Conservation (phyloP, 2,797 vertebrate genomes). For the Argyrosomus regius region DNA sequence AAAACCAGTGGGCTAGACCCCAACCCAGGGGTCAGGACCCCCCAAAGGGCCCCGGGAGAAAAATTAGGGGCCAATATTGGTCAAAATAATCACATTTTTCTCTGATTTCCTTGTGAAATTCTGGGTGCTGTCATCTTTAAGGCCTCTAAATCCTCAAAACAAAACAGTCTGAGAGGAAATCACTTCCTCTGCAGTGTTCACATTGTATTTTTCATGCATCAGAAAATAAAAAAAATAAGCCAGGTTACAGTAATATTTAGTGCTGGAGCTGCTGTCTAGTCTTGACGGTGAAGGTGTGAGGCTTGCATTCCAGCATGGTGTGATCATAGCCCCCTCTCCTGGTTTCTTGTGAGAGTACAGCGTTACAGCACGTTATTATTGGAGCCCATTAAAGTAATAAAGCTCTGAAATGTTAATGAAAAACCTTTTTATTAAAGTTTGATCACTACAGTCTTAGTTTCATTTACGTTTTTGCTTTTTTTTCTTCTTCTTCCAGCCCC, state of each 20-base stretch:
- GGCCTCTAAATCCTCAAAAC: background rate
- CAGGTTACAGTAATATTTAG: background rate
- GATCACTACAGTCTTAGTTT: background rate
- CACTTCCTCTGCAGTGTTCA: background rate
- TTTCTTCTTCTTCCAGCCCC: constrained; percentile 70
- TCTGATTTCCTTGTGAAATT: background rate
- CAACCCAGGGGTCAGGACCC: background rate
- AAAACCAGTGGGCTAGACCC: background rate
- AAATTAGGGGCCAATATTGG: background rate
- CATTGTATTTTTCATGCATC: background rate
- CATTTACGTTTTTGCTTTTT: background rate
- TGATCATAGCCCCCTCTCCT: constrained; percentile 81
- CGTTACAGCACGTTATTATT: background rate
- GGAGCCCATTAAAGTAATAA: background rate
- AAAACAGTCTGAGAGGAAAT: background rate
- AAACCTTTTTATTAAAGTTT: background rate
- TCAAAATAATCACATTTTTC: background rate
- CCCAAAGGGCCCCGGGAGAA: background rate
- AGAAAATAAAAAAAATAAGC: constrained; percentile 1
- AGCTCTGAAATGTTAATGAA: constrained; percentile 4
- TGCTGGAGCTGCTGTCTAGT: background rate
- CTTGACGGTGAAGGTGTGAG: background rate
- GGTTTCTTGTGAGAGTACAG: constrained; percentile 55
- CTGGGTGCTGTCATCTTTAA: background rate
- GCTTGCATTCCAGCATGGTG: constrained; percentile 14